phyloP scores from a whole-genome alignment of 2,113 vertebrate genomes.

The Patagioenas fasciata region DNA sequence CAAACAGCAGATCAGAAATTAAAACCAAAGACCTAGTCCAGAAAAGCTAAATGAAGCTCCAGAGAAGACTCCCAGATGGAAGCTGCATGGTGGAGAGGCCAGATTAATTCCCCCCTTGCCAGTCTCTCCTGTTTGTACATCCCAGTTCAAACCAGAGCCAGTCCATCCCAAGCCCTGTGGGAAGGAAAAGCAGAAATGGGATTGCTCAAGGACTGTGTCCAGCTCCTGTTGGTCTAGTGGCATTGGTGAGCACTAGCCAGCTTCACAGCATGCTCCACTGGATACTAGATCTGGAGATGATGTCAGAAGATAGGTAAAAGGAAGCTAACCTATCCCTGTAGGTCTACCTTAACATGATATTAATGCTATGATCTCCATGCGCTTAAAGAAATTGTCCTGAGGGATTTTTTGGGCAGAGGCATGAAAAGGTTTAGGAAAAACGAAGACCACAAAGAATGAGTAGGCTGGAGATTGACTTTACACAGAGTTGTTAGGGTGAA shows the following conservation, averaged over 20 bases:
- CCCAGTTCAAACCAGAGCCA: not conserved
- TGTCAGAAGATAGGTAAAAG: not conserved
- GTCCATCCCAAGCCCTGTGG: not conserved
- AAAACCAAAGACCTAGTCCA: not conserved
- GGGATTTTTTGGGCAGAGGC: not conserved
- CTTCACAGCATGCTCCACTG: not conserved
- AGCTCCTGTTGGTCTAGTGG: not conserved
- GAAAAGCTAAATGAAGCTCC: not conserved
- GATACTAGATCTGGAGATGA: not conserved
- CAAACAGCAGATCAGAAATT: not conserved
- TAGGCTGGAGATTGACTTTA: not conserved
- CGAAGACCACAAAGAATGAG: not conserved
- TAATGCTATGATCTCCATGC: not conserved
- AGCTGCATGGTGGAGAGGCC: not conserved
- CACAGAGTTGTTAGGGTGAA: not conserved
- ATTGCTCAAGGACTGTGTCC: not conserved
- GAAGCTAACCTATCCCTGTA: not conserved
- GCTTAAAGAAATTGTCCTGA: not conserved
- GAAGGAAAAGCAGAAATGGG: not conserved
- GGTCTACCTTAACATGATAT: not conserved
- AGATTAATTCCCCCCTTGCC: not conserved
- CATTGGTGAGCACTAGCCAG: not conserved
- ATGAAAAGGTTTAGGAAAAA: not conserved
- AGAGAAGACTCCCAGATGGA: not conserved
- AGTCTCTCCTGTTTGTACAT: not conserved